Conservation (phyloP, 2,113 vertebrate species). For the Benitochromis conjunctus region DNA sequence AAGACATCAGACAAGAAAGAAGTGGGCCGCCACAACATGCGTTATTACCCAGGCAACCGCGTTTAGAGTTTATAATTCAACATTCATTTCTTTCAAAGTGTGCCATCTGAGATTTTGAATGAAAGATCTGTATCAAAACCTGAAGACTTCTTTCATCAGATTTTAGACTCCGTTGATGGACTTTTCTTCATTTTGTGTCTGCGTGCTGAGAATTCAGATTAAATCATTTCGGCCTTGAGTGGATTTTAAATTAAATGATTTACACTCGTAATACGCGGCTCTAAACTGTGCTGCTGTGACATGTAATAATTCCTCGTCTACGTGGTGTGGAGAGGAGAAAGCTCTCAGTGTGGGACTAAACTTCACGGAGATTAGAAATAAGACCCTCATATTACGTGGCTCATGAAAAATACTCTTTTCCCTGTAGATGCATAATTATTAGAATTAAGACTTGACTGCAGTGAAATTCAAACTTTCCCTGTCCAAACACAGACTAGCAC, state of each 20-base stretch:
- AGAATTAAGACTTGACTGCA: neutral
- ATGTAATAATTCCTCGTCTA: neutral
- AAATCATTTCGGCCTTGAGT: neutral
- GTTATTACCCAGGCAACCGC: constrained; percentile 9
- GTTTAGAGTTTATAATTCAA: constrained; percentile 9
- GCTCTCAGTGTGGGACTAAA: constrained; percentile 1
- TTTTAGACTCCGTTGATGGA: neutral
- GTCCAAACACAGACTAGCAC: neutral
- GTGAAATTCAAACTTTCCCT: neutral
- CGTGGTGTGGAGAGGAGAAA: neutral
- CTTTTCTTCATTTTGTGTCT: neutral
- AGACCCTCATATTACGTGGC: neutral
- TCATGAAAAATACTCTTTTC: neutral
- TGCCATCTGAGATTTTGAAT: neutral
- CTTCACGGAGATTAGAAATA: constrained; percentile 7
- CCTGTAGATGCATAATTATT: constrained; percentile 3
- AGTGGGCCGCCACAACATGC: neutral
- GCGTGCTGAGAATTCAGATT: neutral
- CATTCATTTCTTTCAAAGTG: constrained; percentile 26
- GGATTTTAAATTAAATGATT: neutral
- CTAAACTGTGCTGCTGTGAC: neutral
- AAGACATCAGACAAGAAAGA: neutral
- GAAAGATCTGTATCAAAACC: constrained; percentile 22
- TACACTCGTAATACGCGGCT: neutral
- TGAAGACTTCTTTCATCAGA: constrained; percentile 32